Conservation (phyloP, 1,140 invertebrate species). For the Anadara kagoshimensis region DNA sequence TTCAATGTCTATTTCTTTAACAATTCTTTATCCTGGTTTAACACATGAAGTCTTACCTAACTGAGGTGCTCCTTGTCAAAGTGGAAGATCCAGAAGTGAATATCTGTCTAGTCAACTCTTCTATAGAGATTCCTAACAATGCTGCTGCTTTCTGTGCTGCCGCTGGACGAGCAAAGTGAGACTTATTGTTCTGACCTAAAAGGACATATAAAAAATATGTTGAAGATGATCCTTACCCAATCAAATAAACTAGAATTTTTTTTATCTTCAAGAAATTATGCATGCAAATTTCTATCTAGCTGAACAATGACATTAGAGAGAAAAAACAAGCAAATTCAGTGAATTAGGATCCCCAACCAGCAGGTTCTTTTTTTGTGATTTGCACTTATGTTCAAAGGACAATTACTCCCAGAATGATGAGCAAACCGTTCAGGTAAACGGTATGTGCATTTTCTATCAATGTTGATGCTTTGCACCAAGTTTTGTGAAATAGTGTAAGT, state of each 20-base stretch:
- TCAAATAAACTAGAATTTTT: background rate
- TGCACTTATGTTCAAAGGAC: too few relatives aligned
- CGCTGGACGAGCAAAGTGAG: constrained; percentile 88
- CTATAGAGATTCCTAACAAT: constrained; percentile 86
- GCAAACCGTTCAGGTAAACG: too few relatives aligned
- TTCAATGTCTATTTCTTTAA: background rate
- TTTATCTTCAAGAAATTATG: background rate
- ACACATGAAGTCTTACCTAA: constrained; percentile 43
- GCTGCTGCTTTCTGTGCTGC: constrained; percentile 88
- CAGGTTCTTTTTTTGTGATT: too few relatives aligned
- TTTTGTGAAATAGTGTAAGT: too few relatives aligned
- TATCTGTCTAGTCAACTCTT: constrained; percentile 85
- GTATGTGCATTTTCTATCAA: too few relatives aligned
- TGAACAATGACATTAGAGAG: too few relatives aligned
- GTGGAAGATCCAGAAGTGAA: constrained; percentile 75
- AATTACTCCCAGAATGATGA: too few relatives aligned
- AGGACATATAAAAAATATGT: background rate
- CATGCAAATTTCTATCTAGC: too few relatives aligned
- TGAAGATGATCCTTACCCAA: background rate
- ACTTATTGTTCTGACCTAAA: constrained; percentile 74
- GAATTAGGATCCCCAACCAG: too few relatives aligned
- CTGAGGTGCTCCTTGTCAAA: constrained; percentile 54
- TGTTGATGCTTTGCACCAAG: too few relatives aligned
- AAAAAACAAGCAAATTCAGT: too few relatives aligned
- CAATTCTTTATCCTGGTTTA: background rate